phyloP scores from a whole-genome alignment of 2,113 vertebrate genomes.

The Etia nguti region DNA sequence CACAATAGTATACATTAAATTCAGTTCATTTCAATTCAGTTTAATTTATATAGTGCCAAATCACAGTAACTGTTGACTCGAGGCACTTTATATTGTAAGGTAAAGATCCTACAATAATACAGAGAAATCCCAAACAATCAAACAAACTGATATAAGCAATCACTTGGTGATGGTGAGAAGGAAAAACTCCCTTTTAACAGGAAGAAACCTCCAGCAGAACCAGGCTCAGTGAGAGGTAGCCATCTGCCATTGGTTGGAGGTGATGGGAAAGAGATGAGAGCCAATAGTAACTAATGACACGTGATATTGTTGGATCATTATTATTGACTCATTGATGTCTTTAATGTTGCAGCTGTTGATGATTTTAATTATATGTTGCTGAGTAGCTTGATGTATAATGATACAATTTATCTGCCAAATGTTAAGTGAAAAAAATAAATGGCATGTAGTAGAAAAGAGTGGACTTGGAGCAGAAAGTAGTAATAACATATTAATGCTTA shows the following conservation, averaged over 20 bases:
- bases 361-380: background rate
- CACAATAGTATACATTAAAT: background rate
- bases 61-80: background rate
- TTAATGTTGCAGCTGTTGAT: background rate
- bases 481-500: background rate
- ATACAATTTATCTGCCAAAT: background rate
- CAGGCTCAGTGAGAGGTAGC: background rate
- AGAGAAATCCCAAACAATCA: background rate
- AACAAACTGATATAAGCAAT: background rate
- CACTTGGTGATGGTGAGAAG: background rate
- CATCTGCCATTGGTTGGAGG: background rate
- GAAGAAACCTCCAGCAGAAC: background rate
- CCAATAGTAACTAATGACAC: background rate
- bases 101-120: background rate
- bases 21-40: background rate
- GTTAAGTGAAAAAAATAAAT: too few relatives aligned
- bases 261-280: background rate
- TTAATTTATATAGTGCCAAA: background rate
- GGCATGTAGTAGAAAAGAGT: background rate
- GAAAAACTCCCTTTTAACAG: background rate
- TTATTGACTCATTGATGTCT: background rate
- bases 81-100: background rate
- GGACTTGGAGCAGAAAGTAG: background rate
- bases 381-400: background rate
- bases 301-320: background rate